A percentile compares a stretch with the other conserved stretches of the same genome.
Conservation (phyloP, 2,113 vertebrate species). For the Tursiops truncatus region DNA sequence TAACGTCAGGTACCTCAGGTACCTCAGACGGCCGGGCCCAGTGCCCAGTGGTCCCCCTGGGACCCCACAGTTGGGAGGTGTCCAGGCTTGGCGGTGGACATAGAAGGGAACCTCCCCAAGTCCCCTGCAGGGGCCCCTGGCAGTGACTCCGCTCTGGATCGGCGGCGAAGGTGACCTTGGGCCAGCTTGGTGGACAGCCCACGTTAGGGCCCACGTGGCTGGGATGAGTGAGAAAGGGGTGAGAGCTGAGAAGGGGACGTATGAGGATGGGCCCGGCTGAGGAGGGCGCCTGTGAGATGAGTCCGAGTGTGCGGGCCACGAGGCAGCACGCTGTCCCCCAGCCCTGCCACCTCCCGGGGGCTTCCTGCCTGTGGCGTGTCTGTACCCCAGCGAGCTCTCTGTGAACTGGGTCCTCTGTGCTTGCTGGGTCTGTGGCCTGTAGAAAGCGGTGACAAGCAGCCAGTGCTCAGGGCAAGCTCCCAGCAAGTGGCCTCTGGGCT, state of each 20-base stretch:
- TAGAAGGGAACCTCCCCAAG: background rate
- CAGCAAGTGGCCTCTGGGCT: background rate
- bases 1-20: background rate
- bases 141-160: background rate
- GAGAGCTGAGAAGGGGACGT: no score
- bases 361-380: background rate
- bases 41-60: no score
- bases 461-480: background rate
- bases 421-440: no score
- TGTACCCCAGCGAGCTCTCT: background rate
- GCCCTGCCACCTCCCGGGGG: no score
- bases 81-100: background rate
- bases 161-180: background rate
- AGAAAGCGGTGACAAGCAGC: background rate
- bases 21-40: background rate
- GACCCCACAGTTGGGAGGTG: background rate
- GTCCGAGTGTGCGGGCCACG: no score
- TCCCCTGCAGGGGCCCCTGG: no score
- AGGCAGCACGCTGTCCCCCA: fast-evolving
- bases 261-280: background rate
- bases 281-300: background rate
- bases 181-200: no score
- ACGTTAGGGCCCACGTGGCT: background rate
- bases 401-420: background rate
- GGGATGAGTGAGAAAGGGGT: background rate